Evolutionary conservation across 2,113 vertebrate genomes (phyloP).

Genomic region (Tricholaema leucomelas): DNA sequence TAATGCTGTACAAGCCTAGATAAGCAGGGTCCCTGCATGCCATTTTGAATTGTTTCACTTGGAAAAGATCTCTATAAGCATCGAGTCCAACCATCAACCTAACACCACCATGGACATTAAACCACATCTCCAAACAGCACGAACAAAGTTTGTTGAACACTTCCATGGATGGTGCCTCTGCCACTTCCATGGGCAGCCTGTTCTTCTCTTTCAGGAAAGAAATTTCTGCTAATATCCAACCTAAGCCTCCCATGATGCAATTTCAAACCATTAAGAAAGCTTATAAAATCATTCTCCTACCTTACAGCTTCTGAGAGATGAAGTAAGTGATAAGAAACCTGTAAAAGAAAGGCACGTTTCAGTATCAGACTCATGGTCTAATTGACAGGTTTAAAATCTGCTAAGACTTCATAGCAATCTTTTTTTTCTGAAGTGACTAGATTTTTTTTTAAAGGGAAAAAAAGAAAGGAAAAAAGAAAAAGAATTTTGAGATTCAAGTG

Average conservation of each 20-base stretch:
- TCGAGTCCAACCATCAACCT: no score
- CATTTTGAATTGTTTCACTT: not conserved
- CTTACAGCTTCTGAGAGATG: conserved; percentile 1
- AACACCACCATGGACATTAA: no score
- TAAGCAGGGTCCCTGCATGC: not conserved
- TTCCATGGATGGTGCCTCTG: no score
- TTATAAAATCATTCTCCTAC: not conserved
- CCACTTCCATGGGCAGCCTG: no score
- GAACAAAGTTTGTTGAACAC: no score
- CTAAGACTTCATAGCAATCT: not conserved
- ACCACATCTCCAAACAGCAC: no score
- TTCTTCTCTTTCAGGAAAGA: no score
- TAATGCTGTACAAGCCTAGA: not conserved
- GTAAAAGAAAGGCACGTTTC: not conserved
- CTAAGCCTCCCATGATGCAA: no score
- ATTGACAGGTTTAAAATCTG: conserved; percentile 1
- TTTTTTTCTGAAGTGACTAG: not conserved
- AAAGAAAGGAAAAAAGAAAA: not conserved
- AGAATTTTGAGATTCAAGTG: not conserved
- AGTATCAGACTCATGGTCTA: not conserved
- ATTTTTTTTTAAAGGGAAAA: not conserved
- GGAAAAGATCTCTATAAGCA: no score
- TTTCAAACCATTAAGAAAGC: not conserved
- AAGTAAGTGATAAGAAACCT: not conserved
- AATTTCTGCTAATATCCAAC: no score